Base-by-base conservation (phyloP, 1,140 invertebrate species). In the Drosophila suzukii region DNA sequence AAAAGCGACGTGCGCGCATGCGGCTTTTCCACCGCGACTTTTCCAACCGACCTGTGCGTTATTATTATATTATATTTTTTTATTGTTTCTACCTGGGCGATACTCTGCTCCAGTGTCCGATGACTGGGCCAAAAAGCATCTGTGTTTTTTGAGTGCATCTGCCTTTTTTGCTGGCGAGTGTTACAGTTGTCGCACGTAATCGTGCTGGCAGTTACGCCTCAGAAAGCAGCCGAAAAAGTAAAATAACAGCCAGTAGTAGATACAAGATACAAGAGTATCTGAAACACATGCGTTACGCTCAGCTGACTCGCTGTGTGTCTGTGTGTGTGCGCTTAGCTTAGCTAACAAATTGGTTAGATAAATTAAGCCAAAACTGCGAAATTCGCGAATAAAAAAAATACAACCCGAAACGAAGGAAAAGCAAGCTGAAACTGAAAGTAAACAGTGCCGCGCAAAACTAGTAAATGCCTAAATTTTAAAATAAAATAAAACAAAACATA, bases 341-440 rank as follows among this genome's bases (percentile, higher is more conserved):
- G 80, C 80, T 83, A 79, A 84, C 80, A 83, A 83, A 83, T 84
- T 84, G 80, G 54, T 83, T 79, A 66, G 81, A 79, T 83, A 75
- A 83, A 83, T 79, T 55, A 82, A 78, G 59, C 74, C 56, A 78
- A 82, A 76, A 58, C 72, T 66, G 78, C 70, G 56, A 73, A 76
- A 41, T 72, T 72, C 36, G 43, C 53, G 5, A 59, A 76, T 15
- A 5, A 38, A 41, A 38, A 17, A 54, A 57, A 34, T 27, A 11
- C 27, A 47, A 36, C 39, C 46, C 34, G 17, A 38, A 36, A 53
- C 43, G 38, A 71, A 62, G 47, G 70, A 74, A 73, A 57, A 51
- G 55, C 36, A 61, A 73, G 46, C 34, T 55, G 65, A 78, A 78
- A 78, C 43, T 67, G 76, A 83, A 83, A 84, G 51, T 66, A 63